Percentiles rank a stretch among this genome's conserved stretches.
Evolutionary conservation across 1,140 invertebrate species (phyloP).

Genomic region (Drosophila pandora): DNA sequence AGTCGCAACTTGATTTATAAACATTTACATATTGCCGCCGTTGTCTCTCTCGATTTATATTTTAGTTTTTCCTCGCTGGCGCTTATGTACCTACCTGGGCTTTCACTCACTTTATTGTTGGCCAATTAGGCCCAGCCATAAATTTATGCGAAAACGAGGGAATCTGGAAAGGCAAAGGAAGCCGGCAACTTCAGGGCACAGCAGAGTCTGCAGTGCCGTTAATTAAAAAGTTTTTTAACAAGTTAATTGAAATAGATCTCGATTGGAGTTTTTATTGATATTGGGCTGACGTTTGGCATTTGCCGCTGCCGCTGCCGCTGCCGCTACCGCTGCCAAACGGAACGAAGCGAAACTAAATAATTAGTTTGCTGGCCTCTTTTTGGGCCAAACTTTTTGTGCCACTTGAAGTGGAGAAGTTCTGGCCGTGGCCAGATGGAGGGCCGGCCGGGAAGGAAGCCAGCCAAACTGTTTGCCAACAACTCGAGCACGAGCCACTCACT

Average conservation of each 20-base stretch:
- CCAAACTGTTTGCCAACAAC: conserved; percentile 78
- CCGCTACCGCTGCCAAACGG: conserved; percentile 28
- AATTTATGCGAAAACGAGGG: conserved; percentile 44
- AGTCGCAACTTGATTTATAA: conserved; percentile 72
- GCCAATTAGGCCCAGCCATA: conserved; percentile 79
- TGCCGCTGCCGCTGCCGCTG: conserved; percentile 31
- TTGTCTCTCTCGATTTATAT: conserved; percentile 4
- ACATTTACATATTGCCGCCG: conserved; percentile 69
- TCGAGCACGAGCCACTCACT: conserved; percentile 68
- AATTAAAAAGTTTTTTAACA: conserved; percentile 82
- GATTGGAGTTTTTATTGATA: conserved; percentile 82
- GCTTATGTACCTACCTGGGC: not conserved
- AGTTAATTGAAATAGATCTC: conserved; percentile 82
- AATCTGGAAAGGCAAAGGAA: conserved; percentile 14
- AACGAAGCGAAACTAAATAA: conserved; percentile 78
- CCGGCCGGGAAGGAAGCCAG: conserved; percentile 9
- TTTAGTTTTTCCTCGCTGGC: conserved; percentile 1
- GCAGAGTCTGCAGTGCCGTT: conserved; percentile 67
- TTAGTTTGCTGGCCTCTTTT: conserved; percentile 80
- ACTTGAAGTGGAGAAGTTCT: conserved; percentile 73
- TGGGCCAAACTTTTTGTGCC: conserved; percentile 70
- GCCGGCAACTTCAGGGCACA: conserved; percentile 21
- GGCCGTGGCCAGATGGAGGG: conserved; percentile 8
- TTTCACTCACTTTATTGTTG: conserved; percentile 39
- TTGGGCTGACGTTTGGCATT: conserved; percentile 68